Evolutionary conservation across 2,113 vertebrate genomes (phyloP).

Genomic region (Lipophrys pholis): DNA sequence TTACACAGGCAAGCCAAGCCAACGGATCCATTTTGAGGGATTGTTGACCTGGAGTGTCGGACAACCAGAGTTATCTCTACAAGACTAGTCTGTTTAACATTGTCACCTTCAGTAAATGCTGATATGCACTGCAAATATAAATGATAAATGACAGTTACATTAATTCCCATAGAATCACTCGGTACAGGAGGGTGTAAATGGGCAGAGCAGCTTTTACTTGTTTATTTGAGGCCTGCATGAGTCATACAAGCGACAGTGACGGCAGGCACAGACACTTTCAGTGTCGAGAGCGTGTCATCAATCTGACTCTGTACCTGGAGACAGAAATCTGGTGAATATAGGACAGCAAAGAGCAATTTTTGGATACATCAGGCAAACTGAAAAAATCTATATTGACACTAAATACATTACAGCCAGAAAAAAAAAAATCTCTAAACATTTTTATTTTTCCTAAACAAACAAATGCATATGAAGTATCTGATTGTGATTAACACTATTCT

Average conservation of each 20-base stretch:
- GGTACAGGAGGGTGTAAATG: slow-evolving; percentile 17
- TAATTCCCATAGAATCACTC: slow-evolving; percentile 39
- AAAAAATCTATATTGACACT: no score
- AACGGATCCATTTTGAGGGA: not conserved
- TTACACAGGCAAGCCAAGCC: not conserved
- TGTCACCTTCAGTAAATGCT: not conserved
- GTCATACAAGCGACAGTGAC: slow-evolving; percentile 2
- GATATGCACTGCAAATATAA: slow-evolving; percentile 56
- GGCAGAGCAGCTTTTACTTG: slow-evolving; percentile 18
- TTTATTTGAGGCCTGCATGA: slow-evolving; percentile 6
- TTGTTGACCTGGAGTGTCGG: no score
- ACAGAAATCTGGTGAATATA: slow-evolving; percentile 9
- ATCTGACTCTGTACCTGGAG: not conserved
- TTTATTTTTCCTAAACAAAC: no score
- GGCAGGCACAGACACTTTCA: not conserved
- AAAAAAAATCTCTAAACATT: no score
- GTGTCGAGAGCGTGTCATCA: not conserved
- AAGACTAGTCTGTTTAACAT: no score
- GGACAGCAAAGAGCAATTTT: slow-evolving; percentile 13
- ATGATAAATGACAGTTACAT: not conserved
- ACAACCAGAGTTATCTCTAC: no score
- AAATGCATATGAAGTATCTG: no score
- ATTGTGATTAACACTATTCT: no score
- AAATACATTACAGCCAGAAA: no score
- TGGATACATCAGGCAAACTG: no score